These are phyloP conservation scores for Pyrgus malvae DNA, from an alignment of 2,888 invertebrate species.

Conservation along the genomic window DNA sequence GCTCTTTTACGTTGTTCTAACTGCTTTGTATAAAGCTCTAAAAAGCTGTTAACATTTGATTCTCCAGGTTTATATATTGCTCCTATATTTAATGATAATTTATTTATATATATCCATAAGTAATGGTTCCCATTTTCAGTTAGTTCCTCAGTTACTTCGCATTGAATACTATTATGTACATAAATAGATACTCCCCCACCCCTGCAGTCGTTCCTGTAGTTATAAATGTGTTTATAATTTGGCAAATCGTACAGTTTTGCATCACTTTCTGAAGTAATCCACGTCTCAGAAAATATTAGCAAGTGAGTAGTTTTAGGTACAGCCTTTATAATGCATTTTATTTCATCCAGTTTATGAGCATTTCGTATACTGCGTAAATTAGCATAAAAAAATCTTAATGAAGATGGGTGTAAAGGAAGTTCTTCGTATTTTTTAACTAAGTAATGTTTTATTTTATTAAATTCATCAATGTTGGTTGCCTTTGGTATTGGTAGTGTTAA, in stretches of 20 bases:
- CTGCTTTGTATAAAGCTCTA: no score
- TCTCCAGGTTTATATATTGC: no score
- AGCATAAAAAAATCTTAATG: slow-evolving; percentile 33
- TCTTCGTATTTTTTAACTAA: slow-evolving; percentile 34
- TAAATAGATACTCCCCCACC: slow-evolving; percentile 15
- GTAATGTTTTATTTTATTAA: slow-evolving; percentile 16
- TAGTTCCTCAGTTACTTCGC: neutral
- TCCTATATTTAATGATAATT: no score
- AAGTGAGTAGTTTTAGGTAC: slow-evolving; percentile 21
- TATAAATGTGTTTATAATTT: slow-evolving; percentile 18
- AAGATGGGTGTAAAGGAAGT: slow-evolving; percentile 27
- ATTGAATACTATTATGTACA: slow-evolving; percentile 6
- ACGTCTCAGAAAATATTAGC: slow-evolving; percentile 33
- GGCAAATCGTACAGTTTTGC: slow-evolving; percentile 24
- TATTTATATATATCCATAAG: no score
- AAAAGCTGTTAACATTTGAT: no score
- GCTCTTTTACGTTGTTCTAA: no score
- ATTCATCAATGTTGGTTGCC: slow-evolving; percentile 4
- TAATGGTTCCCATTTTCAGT: no score
- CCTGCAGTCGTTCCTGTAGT: slow-evolving; percentile 4
- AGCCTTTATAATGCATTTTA: slow-evolving; percentile 29
- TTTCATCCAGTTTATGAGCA: slow-evolving; percentile 33
- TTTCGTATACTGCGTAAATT: slow-evolving; percentile 36
- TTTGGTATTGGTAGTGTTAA: neutral
- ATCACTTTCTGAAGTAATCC: slow-evolving; percentile 31